Conservation (phyloP, 2,113 vertebrate genomes). For the Pangasianodon hypophthalmus region DNA sequence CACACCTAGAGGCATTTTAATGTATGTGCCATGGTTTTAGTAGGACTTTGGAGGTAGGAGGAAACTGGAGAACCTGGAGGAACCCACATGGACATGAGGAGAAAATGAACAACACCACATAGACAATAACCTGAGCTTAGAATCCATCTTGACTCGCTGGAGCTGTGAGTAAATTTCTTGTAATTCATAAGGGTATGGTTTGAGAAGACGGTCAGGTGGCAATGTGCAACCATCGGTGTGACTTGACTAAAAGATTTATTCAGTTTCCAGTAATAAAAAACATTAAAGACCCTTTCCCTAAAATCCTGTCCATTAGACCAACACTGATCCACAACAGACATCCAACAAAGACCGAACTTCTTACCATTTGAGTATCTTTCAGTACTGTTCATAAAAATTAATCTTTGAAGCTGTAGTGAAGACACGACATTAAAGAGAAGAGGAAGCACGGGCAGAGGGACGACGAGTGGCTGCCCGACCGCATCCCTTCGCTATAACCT, state of each 20-base stretch:
- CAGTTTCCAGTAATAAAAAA: background rate
- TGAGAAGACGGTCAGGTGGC: background rate
- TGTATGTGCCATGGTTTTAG: no score
- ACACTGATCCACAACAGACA: background rate
- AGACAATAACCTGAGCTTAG: background rate
- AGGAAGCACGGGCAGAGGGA: constrained; percentile 53
- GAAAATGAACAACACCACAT: background rate
- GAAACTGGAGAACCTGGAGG: background rate
- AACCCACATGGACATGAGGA: background rate
- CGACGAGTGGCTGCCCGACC: constrained; percentile 65
- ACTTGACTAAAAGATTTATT: constrained; percentile 9
- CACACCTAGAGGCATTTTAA: background rate
- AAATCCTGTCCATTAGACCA: background rate
- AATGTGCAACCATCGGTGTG: background rate
- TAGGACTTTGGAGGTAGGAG: background rate
- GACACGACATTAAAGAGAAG: constrained; percentile 54
- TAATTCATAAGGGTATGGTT: background rate
- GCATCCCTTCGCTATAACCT: constrained; percentile 52
- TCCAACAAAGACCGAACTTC: background rate
- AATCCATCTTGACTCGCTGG: background rate
- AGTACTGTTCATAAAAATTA: background rate
- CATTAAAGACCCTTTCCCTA: background rate
- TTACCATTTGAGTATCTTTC: background rate
- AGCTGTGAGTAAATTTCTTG: background rate
- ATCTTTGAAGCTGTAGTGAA: constrained; percentile 1